Base-by-base conservation (phyloP, 2,113 vertebrate species). In the Pelusios castaneus region DNA sequence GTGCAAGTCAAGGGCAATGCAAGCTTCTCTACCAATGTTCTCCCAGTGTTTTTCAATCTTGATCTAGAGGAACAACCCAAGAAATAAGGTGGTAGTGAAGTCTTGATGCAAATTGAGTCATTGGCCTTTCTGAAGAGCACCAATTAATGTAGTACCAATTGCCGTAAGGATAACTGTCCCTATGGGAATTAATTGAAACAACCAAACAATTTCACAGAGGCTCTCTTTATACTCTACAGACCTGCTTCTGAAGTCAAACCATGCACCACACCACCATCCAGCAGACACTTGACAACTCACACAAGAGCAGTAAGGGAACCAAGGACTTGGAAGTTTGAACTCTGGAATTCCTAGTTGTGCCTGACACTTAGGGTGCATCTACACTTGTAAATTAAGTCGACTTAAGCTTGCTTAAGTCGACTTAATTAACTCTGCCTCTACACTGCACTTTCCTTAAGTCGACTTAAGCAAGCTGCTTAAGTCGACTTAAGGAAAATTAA, bases 51-150 rank as follows among this genome's bases (percentile, higher is more conserved):
- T 95, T 60, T 43, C 80, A 95, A 6, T n/a, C 52, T 43, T 82
- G 63, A 91, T 24, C 22, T 88, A 49, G 43, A 90, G 22, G 7
- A 89, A n/a, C 49, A 90, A 17, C 75, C 91, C 51, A 52, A n/a
- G 52, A 45, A 54, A 96, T 94, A 90, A 94, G 84, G 91, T 7
- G 73, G 91, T 92, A 95, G 76, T 63, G 84, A 92, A 41, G 3
- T 84, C 77, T 95, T 77, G 4, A 14, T 77, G 82, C 82, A 86
- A 77, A 45, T 34, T 89, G 85, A 60, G 84, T 94, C 88, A 84
- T 90, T 82, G 93, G 93, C 56, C n/a, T 29, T 90, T 82, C 89
- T 96, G 87, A 73, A 88, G 41, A 89, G 91, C 79, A 80, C 88
- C 63, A 85, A 85, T 91, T 95, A 93, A 38, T 80, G 94, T 85